Evolutionary conservation across 1,140 invertebrate genomes (phyloP), one percentile per base, ranked within the genome.

Genomic region (Atta texana): DNA sequence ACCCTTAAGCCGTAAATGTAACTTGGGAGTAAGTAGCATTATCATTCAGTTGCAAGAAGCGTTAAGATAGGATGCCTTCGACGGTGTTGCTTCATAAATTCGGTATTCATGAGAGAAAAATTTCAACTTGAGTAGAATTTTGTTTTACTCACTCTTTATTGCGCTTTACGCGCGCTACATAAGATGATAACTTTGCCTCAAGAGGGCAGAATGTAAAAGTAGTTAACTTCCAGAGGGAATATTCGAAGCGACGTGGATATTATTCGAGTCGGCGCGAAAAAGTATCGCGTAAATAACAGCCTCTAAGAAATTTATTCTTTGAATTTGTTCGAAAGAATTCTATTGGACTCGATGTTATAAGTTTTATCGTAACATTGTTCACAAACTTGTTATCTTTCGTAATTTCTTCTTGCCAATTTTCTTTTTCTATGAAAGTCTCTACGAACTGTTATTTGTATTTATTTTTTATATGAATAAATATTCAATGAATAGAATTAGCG

Each of bases 171-270:
- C 68, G 68, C 68, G 24, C 69, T 82, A 75, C 69, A 34, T 61
- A 61, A 84, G 69, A 84, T n/a, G 28, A 55, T 61, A 84, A 84
- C 80, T 63, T 75, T 28, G 24, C 28, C 80, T 74, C 68, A n/a
- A 18, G 80, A 61, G 80, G 28, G 80, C 63, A 61, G 69, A 74
- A 74, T 84, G 69, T 75, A 84, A 84, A 84, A 84, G 80, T 84
- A 84, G 80, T 84, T 84, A 84, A 84, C 80, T 84, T 84, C 55
- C 69, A 75, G 1, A 24, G 80, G 80, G 80, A 84, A 84, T 84
- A 84, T 84, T 75, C 69, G 80, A 84, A 75, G 28, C 80, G 55
- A 75, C 80, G 80, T 84, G n/a, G 55, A 84, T 84, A 74, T 84
- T 84, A 84, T 84, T 84, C 69, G 39, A 84, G 55, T 75, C 55